Evolutionary conservation across 2,888 invertebrate species (phyloP), one percentile per base, ranked within the genome.

Genomic region (Orthosia incerta): DNA sequence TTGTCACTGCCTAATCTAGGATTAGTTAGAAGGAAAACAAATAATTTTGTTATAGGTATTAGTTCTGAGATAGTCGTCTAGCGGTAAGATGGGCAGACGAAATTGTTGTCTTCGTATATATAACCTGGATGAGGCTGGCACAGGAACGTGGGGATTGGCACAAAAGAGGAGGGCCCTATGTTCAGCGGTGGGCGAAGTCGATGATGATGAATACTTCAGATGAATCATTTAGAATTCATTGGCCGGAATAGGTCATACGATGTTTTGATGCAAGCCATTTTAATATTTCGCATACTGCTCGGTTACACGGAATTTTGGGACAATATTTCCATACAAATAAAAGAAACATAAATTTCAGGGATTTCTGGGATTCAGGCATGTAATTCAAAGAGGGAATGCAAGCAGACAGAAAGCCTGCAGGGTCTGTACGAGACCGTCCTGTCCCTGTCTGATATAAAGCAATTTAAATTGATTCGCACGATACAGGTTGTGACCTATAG

Each of bases 1-100:
- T 46, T 66, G 57, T 23, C 23, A 31, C 4, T 23, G 12, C 50
- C 20, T 75, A 23, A 74, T 74, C 66, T 20, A 18, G 13, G 66
- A 74, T 74, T 74, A 74, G 46, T 0, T 48, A 3, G 20, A 31
- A 23, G 2, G 61, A 46, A 68, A 59, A 59, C n/a, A 45, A 48
- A 56, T 13, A 67, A 45, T 67, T 46, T 67, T n/a, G 1, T 12
- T 16, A 5, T 16, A 16, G 20, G 12, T 20, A n/a, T 26, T 16
- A 39, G 9, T 39, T 51, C 50, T 50, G 9, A 39, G 9, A 39
- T 39, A 39, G 9, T 39, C 9, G 39, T 39, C 39, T 9, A 39
- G 39, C 9, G 39, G 9, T 39, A 1, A 39, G 39, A 39, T 39
- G 39, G 9, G 39, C 39, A 39, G 9, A 39, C 39, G 31, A 31